A percentile compares a stretch with the other conserved stretches of the same genome.
Conservation (phyloP, 2,113 vertebrate species). For the Furnarius figulus region DNA sequence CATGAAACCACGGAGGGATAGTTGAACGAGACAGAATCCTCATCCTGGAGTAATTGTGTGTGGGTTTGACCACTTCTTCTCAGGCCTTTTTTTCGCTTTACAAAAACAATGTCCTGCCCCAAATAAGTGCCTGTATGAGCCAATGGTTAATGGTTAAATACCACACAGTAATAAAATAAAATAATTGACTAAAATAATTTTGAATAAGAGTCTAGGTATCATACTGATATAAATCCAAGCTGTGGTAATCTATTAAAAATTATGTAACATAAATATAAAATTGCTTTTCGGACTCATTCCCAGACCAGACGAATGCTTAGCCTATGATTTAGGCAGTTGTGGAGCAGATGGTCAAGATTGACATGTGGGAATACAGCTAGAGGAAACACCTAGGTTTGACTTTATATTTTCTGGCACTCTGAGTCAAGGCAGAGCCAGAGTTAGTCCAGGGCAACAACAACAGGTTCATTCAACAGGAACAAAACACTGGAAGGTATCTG, state of each 20-base stretch:
- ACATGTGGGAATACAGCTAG: constrained; percentile 47
- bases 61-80: not conserved
- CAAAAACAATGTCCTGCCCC: not conserved
- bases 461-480: not conserved
- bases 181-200: not conserved
- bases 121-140: not conserved
- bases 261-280: not conserved
- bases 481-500: not conserved
- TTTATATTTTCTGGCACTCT: constrained; percentile 51
- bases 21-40: not conserved
- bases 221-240: not conserved
- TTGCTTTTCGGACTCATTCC: not conserved
- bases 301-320: constrained; percentile 26
- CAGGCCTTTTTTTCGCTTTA: not conserved
- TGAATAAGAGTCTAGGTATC: not conserved
- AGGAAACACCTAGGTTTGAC: constrained; percentile 4
- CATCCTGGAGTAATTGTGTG: not conserved
- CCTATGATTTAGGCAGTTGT: constrained; percentile 19
- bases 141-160: constrained; percentile 4
- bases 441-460: not conserved
- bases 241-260: not conserved
- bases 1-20: not conserved
- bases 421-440: constrained; percentile 11
- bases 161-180: not conserved
- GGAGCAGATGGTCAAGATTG: constrained; percentile 16